A percentile compares a stretch with the other conserved stretches of the same genome.
phyloP scores from a whole-genome alignment of 64 coral and sea anemone genomes.

The Montipora sp. region DNA sequence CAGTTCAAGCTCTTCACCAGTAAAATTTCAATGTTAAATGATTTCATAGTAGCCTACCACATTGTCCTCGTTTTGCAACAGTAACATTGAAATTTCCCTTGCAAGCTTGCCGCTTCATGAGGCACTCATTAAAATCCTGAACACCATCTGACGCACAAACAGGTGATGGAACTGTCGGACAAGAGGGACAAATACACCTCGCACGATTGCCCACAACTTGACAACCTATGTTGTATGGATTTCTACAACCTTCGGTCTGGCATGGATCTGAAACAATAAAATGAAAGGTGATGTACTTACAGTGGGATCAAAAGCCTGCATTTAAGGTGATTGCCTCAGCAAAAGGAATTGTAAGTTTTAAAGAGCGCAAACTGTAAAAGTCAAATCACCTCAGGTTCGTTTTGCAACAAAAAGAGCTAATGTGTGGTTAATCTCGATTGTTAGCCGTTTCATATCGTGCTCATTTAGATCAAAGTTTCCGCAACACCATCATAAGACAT shows the following conservation, averaged over 20 bases:
- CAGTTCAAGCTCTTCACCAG: too few species aligned
- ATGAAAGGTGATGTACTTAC: neutral
- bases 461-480: too few species aligned
- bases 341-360: too few species aligned
- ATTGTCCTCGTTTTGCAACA: slow-evolving; percentile 14
- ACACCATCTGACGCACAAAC: slow-evolving; percentile 29
- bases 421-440: too few species aligned
- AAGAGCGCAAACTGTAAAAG: too few species aligned
- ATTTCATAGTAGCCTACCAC: neutral
- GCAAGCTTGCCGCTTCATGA: slow-evolving; percentile 17
- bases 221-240: slow-evolving; percentile 9
- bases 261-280: slow-evolving; percentile 16
- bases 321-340: too few species aligned
- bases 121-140: slow-evolving; percentile 16
- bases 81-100: slow-evolving; percentile 15
- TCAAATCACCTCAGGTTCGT: too few species aligned
- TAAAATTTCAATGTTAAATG: too few species aligned
- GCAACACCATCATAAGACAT: too few species aligned
- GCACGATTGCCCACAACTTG: slow-evolving; percentile 7
- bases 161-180: neutral
- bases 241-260: neutral
- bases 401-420: too few species aligned
- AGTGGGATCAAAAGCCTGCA: too few species aligned
- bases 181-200: slow-evolving; percentile 1
- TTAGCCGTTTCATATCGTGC: too few species aligned